Evolutionary conservation across 2,888 invertebrate species (phyloP).

Genomic region (Trachelus stipa): DNA sequence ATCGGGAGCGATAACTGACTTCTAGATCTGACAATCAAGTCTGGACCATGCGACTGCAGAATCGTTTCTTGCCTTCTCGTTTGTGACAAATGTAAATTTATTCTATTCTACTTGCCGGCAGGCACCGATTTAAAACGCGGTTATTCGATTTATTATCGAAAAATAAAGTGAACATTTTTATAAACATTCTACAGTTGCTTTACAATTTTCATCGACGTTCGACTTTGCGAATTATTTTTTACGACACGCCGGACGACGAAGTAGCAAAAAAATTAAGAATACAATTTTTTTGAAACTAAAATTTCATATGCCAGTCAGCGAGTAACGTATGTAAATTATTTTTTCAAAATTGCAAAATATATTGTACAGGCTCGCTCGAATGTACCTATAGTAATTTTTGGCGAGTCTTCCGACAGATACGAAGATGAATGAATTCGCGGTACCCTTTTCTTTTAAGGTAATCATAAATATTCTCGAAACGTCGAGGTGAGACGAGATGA

Average conservation of each 20-base stretch:
- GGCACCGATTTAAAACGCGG: neutral
- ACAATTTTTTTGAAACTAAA: neutral
- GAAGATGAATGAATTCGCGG: neutral
- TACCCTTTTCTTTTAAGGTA: neutral
- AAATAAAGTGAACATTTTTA: neutral
- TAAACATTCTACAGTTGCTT: neutral
- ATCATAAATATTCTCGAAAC: neutral
- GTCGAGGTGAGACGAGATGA: neutral
- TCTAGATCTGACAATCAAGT: neutral
- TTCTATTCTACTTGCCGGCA: neutral
- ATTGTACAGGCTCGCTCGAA: neutral
- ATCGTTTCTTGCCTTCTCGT: neutral
- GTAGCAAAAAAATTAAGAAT: too few species aligned
- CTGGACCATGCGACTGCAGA: neutral
- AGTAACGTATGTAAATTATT: neutral
- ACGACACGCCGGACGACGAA: neutral
- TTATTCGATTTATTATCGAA: neutral
- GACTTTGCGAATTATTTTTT: neutral
- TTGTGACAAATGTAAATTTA: neutral
- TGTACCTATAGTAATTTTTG: neutral
- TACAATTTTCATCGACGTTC: neutral
- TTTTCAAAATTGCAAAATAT: neutral
- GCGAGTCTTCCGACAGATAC: neutral
- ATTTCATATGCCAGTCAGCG: neutral
- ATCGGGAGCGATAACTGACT: neutral